Percentiles rank a stretch among this genome's conserved stretches.
Evolutionary conservation across 2,888 invertebrate species (phyloP).

Genomic region (Anoncus sp.): DNA sequence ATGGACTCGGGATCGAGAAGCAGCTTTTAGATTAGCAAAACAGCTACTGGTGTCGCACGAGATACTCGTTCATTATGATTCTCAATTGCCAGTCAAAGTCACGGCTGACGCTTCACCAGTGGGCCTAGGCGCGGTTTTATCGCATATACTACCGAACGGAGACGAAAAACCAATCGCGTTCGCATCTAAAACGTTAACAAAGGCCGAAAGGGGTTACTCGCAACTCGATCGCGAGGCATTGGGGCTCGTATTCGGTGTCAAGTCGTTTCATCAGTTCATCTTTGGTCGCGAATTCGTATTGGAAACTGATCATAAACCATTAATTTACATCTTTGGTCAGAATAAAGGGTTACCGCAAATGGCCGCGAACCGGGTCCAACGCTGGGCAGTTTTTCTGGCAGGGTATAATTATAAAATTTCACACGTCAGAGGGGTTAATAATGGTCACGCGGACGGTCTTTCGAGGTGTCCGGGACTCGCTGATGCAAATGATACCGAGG

Average conservation of each 20-base stretch:
- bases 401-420: conserved; percentile 40
- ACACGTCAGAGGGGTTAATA: conserved; percentile 30
- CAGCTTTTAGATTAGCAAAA: conserved; percentile 20
- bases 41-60: neutral
- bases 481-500: neutral
- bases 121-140: conserved; percentile 39
- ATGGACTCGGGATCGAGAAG: conserved; percentile 32
- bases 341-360: conserved; percentile 64
- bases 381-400: conserved; percentile 71
- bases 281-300: conserved; percentile 65
- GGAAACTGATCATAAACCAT: conserved; percentile 72
- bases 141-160: conserved; percentile 42
- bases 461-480: neutral
- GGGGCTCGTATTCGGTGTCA: conserved; percentile 70
- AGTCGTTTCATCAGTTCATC: conserved; percentile 67
- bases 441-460: conserved; percentile 40
- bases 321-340: conserved; percentile 67
- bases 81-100: conserved; percentile 15
- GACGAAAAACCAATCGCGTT: conserved; percentile 63
- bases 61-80: conserved; percentile 40
- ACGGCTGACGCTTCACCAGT: conserved; percentile 40
- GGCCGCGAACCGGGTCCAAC: conserved; percentile 69
- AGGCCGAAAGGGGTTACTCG: conserved; percentile 67
- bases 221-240: conserved; percentile 72
- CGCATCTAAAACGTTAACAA: conserved; percentile 24